Evolutionary conservation across 2,888 invertebrate species (phyloP), one percentile per base, ranked within the genome.

Genomic region (Hoplodrina ambigua): DNA sequence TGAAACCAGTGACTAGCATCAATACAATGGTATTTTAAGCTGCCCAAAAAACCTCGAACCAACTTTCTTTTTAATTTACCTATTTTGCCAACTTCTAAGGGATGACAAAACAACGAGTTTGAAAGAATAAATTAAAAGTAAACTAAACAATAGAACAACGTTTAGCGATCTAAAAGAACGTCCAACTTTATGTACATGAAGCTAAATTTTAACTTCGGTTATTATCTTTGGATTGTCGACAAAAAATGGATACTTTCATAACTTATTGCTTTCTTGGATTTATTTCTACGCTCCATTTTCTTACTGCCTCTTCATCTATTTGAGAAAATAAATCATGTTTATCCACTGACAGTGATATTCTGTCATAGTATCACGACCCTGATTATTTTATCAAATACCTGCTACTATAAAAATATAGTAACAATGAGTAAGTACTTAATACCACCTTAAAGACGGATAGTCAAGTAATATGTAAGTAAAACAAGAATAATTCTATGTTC

Each of bases 51-150:
- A 55, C 15, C 56, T 67, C 17, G 10, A 5, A 30, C 10, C 19
- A 61, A 53, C 25, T 69, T 67, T 68, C 19, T 65, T 79, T 78
- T 76, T 76, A 79, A 79, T 79, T 75, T 79, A 68, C 49, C 68
- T 63, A 76, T 72, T 70, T 66, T 20, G 19, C 10, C 19, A 78
- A 78, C 69, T 77, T 82, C 33, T 37, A 60, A 65, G 49, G 69
- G 49, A 83, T 77, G 85, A 80, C 83, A 84, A 83, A 83, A 84
- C 75, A 83, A 77, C 20, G 74, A 84, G 75, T 84, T 84, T 61
- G 67, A 54, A 84, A 83, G 83, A 84, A 83, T 84, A 83, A 84
- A 83, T 83, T 84, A 84, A 79, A 78, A 76, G 68, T 57, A 83
- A 83, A 81, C 69, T 82, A 75, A 81, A 80, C 72, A 75, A 74